Base-by-base conservation (phyloP, 2,888 invertebrate genomes). In the Tridacna crocea region DNA sequence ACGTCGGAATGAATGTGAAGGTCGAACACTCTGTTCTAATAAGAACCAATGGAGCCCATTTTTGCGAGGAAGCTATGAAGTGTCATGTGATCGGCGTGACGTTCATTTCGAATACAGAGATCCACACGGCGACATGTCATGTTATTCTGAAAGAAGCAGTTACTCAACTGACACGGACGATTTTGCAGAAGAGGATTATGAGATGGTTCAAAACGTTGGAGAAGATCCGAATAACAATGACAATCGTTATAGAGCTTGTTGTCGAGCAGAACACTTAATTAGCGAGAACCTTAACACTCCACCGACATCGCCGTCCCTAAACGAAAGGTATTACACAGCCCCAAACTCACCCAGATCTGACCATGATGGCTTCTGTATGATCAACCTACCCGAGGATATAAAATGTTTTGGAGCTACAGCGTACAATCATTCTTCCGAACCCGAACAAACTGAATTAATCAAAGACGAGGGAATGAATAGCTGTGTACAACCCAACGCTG, bases 261-360 rank as follows among this genome's bases (percentile, higher is more conserved):
- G 8, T 36, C 36, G 36, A 36, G 36, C 36, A 36, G 36, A 36
- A 36, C 36, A 36, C 36, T 36, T 36, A 36, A 36, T 74, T 63
- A 36, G n/a, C 0, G 74, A 77, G 12, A 26, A 36, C 22, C 76
- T 22, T 26, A 51, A 66, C n/a, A 79, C 82, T 1, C 76, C 75
- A 51, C 66, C 66, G 0, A 51, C 72, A 8, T 72, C 82, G 19
- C 75, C 75, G 11, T 48, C 55, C 11, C 60, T 81, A 15, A 79
- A 80, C 61, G 76, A 65, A 51, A 74, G 77, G 12, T 85, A 72
- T 24, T 77, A 81, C 15, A 83, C 85, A 4, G 83, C 85, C 4
- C 80, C 82, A 3, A 81, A 75, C 46, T 77, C 85, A 11, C 83
- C 83, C 17, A 65, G n/a, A 24, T 47, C 47, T 2, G 66, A 65